Evolutionary conservation across 2,113 vertebrate species (phyloP), one percentile per base, ranked within the genome.

Genomic region (Phalacrocorax brasilianus): DNA sequence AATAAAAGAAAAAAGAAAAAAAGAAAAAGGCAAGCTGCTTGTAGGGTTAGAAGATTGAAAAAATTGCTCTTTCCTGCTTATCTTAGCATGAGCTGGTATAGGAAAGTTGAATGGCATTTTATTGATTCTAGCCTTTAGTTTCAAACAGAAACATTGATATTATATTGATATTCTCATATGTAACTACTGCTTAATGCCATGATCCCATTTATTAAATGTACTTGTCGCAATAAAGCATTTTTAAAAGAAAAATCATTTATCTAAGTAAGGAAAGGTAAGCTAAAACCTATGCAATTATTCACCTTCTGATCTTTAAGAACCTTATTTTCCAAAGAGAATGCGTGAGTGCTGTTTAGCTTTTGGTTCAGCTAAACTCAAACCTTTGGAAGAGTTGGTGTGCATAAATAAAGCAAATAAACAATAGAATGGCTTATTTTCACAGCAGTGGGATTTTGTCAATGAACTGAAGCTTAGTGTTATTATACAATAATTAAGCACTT

Each of bases 401-500:
- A 35, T 85, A 89, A 94, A 85, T 79, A 63, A 75, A 93, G 7
- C 22, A 20, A 92, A 21, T 8, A 76, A 59, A 53, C 15, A 44
- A 38, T 2, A 44, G 17, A 74, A 38, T 56, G 35, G 21, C 22
- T 62, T 52, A 35, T 74, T 91, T 88, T 73, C 89, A 85, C 47
- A 95, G 71, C 40, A 93, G 77, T 52, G 55, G 58, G 86, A 92
- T 96, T 91, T 94, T 62, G 53, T 84, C 94, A 72, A 77, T 92
- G 83, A 91, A 91, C 95, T 94, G 96, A 98, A 96, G 87, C 96
- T 95, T 91, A 75, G 78, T 96, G 96, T 98, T 97, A 98, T 98
- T 98, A 98, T 98, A 97, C 98, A 98, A 97, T 98, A 98, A 98
- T 97, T 97, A 98, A 97, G 88, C 88, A 96, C 94, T 95, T 71